Base-by-base conservation (phyloP, 2,888 invertebrate genomes). In the Apotomis betuletana region DNA sequence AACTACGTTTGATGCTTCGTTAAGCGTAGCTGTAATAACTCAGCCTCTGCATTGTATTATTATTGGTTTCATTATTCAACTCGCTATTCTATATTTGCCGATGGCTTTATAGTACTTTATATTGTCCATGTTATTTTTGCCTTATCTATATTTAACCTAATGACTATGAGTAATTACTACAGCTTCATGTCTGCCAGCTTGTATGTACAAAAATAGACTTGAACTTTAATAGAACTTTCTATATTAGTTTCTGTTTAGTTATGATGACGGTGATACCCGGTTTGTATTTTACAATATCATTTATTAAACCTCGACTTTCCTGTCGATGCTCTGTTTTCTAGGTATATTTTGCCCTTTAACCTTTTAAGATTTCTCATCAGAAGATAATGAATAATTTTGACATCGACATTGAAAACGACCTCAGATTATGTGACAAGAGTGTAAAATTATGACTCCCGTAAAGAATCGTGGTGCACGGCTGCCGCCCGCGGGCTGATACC, bases 401-500 rank as follows among this genome's bases (percentile, higher is more conserved):
- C 65, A 57, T 27, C 46, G 46, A 51, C 60, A 54, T 61, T 60
- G 10, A 60, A 44, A 60, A 61, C 44, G 44, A 60, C 60, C 54
- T n/a, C 41, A 68, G 44, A 61, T 65, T 57, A 57, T 68, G 36
- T 61, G 52, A 51, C 46, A 38, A 70, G 15, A 38, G 9, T 68
- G 15, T 51, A 49, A 55, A 67, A 44, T 60, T 65, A 65, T 65
- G 55, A 46, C 60, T 49, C 38, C 41, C 46, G 46, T 54, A 59
- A 54, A 46, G 61, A 67, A 38, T 57, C 61, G 61, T 51, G 51
- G 62, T 57, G 62, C 49, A 51, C 10, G 15, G 67, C 62, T 36
- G 61, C 67, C 49, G 67, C 69, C 77, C 77, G 81, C 82, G 82
- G 81, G 79, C 80, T 79, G 86, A 88, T 88, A 82, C 80, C 81